Conservation (phyloP, 2,797 vertebrate species). For the Sebastes aleutianus region DNA sequence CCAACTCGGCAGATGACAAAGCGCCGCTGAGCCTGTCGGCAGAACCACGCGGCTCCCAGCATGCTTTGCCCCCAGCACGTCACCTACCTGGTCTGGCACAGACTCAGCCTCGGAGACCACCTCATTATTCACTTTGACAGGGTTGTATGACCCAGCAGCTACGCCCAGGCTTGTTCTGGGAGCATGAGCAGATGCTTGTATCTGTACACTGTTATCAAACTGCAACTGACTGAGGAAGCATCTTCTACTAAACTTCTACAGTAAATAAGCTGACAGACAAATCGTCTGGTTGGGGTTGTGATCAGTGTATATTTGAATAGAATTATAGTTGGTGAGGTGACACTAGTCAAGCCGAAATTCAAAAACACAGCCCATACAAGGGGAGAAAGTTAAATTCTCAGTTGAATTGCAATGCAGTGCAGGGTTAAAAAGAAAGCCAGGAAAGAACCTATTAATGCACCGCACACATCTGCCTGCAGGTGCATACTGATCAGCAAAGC, state of each 20-base stretch:
- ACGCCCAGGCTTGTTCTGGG: slow-evolving; percentile 49
- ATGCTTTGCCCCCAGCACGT: slow-evolving; percentile 72
- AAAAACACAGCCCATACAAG: neutral
- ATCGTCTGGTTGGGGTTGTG: neutral
- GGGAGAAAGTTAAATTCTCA: neutral
- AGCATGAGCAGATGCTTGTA: slow-evolving; percentile 67
- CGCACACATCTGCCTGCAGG: slow-evolving; percentile 60
- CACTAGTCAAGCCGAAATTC: slow-evolving; percentile 76
- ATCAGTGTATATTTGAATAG: slow-evolving; percentile 1
- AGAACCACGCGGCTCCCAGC: slow-evolving; percentile 66
- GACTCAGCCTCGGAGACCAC: slow-evolving; percentile 51
- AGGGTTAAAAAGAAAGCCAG: slow-evolving; percentile 17
- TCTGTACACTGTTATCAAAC: slow-evolving; percentile 48
- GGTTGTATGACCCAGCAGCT: slow-evolving; percentile 66
- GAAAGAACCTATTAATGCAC: slow-evolving; percentile 67
- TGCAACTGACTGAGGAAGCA: slow-evolving; percentile 3
- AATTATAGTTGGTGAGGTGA: slow-evolving; percentile 72
- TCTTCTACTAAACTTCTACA: neutral
- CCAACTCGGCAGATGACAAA: slow-evolving; percentile 68
- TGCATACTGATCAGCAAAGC: slow-evolving; percentile 68
- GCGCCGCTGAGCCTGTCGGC: slow-evolving; percentile 53
- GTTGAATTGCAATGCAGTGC: slow-evolving; percentile 33
- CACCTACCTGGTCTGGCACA: slow-evolving; percentile 70
- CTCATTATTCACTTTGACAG: slow-evolving; percentile 80
- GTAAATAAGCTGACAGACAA: slow-evolving; percentile 23